These are phyloP conservation scores for Aspidiotus destructor DNA, from an alignment of 2,888 invertebrate genomes.

Conservation along the genomic window DNA sequence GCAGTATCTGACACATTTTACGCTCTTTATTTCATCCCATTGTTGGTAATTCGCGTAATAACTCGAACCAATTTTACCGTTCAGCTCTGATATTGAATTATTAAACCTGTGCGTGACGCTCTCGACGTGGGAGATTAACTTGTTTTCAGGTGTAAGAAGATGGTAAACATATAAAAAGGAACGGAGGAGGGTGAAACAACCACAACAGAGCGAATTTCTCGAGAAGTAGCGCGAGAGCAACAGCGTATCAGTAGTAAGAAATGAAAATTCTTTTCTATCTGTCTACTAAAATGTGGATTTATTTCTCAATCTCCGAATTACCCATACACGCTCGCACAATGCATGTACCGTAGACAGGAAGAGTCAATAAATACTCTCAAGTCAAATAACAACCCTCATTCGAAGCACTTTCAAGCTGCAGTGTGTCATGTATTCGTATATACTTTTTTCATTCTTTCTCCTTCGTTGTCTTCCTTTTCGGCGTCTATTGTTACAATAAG, in stretches of 20 bases:
- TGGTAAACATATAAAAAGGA: too few relatives aligned
- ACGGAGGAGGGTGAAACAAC: too few relatives aligned
- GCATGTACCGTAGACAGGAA: slow-evolving; percentile 21
- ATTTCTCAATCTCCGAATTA: slow-evolving; percentile 24
- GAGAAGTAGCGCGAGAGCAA: too few relatives aligned
- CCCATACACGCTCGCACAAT: slow-evolving; percentile 15
- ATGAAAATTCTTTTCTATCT: slow-evolving; percentile 31
- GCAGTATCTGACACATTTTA: too few relatives aligned
- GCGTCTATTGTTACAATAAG: neutral
- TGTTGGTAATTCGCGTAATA: too few relatives aligned
- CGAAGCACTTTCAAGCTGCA: slow-evolving; percentile 8
- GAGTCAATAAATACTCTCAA: slow-evolving; percentile 30
- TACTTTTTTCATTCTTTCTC: neutral
- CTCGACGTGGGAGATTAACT: too few relatives aligned
- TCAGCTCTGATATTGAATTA: too few relatives aligned
- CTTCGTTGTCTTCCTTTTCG: slow-evolving; percentile 3
- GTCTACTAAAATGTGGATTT: slow-evolving; percentile 32
- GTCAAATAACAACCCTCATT: slow-evolving; percentile 30
- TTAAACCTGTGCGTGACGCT: too few relatives aligned
- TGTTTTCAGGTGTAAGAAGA: too few relatives aligned
- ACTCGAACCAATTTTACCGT: too few relatives aligned
- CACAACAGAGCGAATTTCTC: too few relatives aligned
- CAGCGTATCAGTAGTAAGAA: slow-evolving; percentile 7
- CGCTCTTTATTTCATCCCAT: too few relatives aligned
- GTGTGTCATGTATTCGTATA: neutral